phyloP scores from a whole-genome alignment of 2,888 invertebrate genomes.

The Ophonus ardosiacus region DNA sequence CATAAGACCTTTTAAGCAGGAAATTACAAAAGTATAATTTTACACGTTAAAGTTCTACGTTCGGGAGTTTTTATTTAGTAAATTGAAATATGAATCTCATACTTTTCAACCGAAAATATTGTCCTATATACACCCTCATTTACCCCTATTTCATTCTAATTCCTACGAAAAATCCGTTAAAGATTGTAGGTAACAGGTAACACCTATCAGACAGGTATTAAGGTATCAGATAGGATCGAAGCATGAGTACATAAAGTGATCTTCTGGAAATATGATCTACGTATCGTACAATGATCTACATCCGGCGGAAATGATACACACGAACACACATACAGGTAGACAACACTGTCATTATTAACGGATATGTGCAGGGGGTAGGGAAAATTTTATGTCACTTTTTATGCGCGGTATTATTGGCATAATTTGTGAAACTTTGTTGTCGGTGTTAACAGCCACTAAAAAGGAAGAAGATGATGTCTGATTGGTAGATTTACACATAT shows the following conservation, averaged over 20 bases:
- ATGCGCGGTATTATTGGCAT: background rate
- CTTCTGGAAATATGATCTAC: conserved; percentile 66
- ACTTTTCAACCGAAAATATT: too few relatives aligned
- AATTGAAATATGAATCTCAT: too few relatives aligned
- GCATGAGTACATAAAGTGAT: conserved; percentile 43
- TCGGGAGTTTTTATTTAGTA: too few relatives aligned
- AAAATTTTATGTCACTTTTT: conserved; percentile 54
- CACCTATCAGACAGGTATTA: conserved; percentile 3
- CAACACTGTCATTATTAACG: conserved; percentile 71
- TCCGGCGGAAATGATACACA: conserved; percentile 73
- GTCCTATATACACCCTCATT: too few relatives aligned
- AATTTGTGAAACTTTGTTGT: conserved; percentile 6
- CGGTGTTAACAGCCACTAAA: too few relatives aligned
- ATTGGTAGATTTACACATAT: background rate
- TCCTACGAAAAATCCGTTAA: too few relatives aligned
- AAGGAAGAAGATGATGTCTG: background rate
- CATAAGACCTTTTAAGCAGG: too few relatives aligned
- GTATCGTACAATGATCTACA: conserved; percentile 73
- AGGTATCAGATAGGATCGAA: conserved; percentile 50
- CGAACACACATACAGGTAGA: conserved; percentile 65
- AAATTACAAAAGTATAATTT: too few relatives aligned
- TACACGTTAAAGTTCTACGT: too few relatives aligned
- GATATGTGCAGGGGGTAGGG: conserved; percentile 67
- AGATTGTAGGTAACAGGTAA: too few relatives aligned
- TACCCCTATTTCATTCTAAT: too few relatives aligned